Percentiles rank a stretch among this genome's conserved stretches.
phyloP scores from a whole-genome alignment of 2,797 vertebrate species.

The Epinephelus malabaricus region DNA sequence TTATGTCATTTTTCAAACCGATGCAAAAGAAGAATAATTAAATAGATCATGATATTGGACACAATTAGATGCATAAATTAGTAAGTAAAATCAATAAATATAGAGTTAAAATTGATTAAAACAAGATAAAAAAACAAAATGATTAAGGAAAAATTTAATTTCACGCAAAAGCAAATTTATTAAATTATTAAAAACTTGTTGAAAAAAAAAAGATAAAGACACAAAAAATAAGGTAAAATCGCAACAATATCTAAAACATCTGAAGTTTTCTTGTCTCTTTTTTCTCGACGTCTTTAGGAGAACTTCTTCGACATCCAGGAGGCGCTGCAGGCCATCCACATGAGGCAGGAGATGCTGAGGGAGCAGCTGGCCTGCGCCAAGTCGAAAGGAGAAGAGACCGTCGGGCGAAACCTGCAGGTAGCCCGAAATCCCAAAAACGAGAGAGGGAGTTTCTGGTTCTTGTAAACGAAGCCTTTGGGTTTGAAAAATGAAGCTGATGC shows the following conservation, averaged over 20 bases:
- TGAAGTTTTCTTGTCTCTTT: neutral
- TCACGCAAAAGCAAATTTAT: no score
- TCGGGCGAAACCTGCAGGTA: conserved; percentile 93
- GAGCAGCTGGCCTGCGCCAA: conserved; percentile 92
- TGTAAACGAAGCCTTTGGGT: no score
- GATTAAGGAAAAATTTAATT: neutral
- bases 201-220: no score
- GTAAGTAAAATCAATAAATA: neutral
- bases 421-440: no score
- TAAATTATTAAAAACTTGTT: no score
- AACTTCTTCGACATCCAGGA: conserved; percentile 97
- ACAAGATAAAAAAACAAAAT: neutral
- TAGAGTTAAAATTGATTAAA: neutral
- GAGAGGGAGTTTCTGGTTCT: no score
- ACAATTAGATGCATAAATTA: neutral
- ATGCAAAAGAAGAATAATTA: neutral
- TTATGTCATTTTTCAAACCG: neutral
- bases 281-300: conserved; percentile 83
- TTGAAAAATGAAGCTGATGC: no score
- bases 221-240: no score
- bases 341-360: conserved; percentile 91
- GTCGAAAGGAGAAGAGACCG: conserved; percentile 93
- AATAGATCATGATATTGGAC: neutral
- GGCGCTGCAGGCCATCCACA: conserved; percentile 92
- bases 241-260: no score